Evolutionary conservation across 2,113 vertebrate species (phyloP), one percentile per base, ranked within the genome.

Genomic region (Urocynchramus pylzowi): DNA sequence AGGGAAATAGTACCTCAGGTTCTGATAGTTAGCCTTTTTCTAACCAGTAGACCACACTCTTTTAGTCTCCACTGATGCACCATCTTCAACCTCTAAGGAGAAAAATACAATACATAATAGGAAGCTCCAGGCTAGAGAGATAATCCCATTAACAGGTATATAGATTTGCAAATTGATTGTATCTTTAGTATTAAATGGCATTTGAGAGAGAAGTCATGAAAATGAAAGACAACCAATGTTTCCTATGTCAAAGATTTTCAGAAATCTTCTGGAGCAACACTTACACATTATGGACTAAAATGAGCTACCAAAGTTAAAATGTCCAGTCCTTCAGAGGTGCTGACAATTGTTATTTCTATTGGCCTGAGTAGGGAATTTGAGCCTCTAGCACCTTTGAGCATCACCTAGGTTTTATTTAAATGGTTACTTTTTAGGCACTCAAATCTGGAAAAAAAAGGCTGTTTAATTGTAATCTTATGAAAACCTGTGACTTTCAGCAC

Each of bases 331-430:
- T 87, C 76, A 71, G n/a, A 4, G 73, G 56, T 92, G 82, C 83
- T 80, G n/a, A 74, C 52, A 52, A 37, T 84, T 86, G 31, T 53
- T 92, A 86, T 90, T 97, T 76, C 80, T 68, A 24, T 75, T 75
- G 76, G 83, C 90, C 88, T 96, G 93, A 93, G 95, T 44, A 86
- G 86, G 68, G 95, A 92, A 91, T 77, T 54, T 92, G 39, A 96
- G 44, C 47, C 69, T 87, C 76, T 94, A 96, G 95, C 95, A 96
- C 95, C 92, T 93, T 86, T 90, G n/a, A 96, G 21, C 41, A 82
- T 89, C 41, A 84, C 5, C 0, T 59, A 83, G 59, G 17, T 94
- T 93, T 88, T 74, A 28, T 75, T 64, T 69, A 67, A 67, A 39
- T 56, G 42, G 8, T 88, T 80, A 71, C 9, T 44, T 81, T 93